Percentiles rank a stretch among this genome's conserved stretches.
These are phyloP conservation scores for Troglohyphantes excavatus DNA, from an alignment of 2,888 invertebrate species.

Conservation along the genomic window DNA sequence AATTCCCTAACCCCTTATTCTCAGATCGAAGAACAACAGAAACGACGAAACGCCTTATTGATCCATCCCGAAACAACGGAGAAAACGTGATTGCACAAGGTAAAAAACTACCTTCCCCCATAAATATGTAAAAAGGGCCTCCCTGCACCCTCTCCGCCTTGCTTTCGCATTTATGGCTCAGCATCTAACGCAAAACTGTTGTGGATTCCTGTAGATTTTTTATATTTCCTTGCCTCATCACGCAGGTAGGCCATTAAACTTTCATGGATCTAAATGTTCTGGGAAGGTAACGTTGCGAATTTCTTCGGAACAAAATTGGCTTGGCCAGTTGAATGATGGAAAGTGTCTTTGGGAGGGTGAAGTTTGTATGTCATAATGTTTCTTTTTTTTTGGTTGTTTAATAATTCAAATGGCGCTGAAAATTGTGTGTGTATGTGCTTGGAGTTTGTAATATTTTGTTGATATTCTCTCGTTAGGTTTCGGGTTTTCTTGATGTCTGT, in stretches of 20 bases:
- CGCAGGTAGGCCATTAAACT: neutral
- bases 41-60: neutral
- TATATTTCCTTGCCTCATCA: neutral
- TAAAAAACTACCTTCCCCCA: neutral
- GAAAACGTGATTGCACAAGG: neutral
- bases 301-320: neutral
- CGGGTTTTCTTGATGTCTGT: no score
- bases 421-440: no score
- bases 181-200: neutral
- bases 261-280: neutral
- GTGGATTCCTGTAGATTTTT: neutral
- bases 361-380: neutral
- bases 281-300: neutral
- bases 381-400: neutral
- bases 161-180: neutral
- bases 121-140: neutral
- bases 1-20: neutral
- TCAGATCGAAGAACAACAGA: neutral
- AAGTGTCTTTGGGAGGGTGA: neutral
- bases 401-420: neutral
- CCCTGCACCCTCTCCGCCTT: neutral
- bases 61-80: neutral
- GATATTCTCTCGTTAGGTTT: no score
- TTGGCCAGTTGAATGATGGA: neutral
- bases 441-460: no score